A percentile compares a stretch with the other conserved stretches of the same genome.
These are phyloP conservation scores for Neodiprion pinetum DNA, from an alignment of 1,140 invertebrate species.

Conservation along the genomic window DNA sequence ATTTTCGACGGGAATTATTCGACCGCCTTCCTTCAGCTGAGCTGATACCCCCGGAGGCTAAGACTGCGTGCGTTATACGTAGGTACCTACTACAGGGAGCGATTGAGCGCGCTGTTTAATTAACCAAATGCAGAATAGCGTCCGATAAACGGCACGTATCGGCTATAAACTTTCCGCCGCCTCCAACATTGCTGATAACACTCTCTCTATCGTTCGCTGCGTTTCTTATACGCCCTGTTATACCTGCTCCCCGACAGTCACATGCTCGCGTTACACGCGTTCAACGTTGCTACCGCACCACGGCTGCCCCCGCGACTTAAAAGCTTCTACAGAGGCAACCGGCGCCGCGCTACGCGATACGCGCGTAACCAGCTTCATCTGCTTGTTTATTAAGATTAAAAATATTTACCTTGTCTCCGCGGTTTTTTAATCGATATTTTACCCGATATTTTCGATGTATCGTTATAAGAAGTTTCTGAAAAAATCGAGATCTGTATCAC, in stretches of 20 bases:
- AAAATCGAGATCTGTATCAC: too few relatives aligned
- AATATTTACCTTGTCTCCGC: not conserved
- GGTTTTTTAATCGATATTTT: not conserved
- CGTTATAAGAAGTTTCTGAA: too few relatives aligned
- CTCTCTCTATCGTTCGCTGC: conserved; percentile 38
- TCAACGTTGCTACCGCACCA: not conserved
- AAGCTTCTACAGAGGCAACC: not conserved
- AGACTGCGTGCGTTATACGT: not conserved
- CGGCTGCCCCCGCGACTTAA: not conserved
- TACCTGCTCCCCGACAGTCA: conserved; percentile 27
- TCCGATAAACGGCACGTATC: conserved; percentile 45
- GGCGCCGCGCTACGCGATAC: not conserved
- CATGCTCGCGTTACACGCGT: too few relatives aligned
- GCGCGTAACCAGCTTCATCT: not conserved
- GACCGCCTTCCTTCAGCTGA: not conserved
- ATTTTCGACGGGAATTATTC: not conserved
- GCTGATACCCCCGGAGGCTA: not conserved
- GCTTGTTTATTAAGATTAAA: not conserved
- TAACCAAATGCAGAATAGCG: conserved; percentile 43
- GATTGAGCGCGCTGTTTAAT: conserved; percentile 40
- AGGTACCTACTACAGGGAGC: not conserved
- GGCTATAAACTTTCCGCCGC: conserved; percentile 43
- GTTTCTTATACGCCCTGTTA: conserved; percentile 34
- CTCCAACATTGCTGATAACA: conserved; percentile 45
- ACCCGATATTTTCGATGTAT: too few relatives aligned